phyloP scores from a whole-genome alignment of 2,113 vertebrate genomes.

The Thryonomys swinderianus region DNA sequence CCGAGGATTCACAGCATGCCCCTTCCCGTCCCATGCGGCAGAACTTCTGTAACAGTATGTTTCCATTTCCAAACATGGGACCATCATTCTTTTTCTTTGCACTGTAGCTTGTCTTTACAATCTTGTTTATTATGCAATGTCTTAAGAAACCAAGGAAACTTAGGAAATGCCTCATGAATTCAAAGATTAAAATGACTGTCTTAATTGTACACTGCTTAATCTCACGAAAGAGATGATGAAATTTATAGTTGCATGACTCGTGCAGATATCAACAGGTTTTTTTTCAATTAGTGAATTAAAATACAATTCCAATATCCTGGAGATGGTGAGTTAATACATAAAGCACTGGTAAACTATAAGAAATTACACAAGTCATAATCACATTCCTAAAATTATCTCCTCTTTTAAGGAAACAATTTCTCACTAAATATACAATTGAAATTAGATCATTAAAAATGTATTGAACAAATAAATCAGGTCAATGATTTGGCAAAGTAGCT shows the following conservation, averaged over 20 bases:
- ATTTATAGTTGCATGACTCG: constrained; percentile 78
- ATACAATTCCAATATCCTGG: constrained; percentile 75
- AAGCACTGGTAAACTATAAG: constrained; percentile 79
- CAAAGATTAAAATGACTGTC: constrained; percentile 78
- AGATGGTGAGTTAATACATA: constrained; percentile 77
- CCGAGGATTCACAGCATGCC: not conserved
- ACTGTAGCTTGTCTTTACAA: constrained; percentile 56
- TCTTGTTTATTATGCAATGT: constrained; percentile 65
- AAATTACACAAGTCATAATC: constrained; percentile 71
- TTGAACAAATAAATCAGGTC: not conserved
- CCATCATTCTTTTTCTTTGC: constrained; percentile 53
- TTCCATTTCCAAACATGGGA: constrained; percentile 43
- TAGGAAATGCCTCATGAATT: constrained; percentile 69
- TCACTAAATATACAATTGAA: constrained; percentile 59
- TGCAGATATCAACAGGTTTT: constrained; percentile 75
- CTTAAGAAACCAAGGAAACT: constrained; percentile 60
- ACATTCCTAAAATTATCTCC: constrained; percentile 63
- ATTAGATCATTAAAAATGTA: constrained; percentile 71
- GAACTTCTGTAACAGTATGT: not conserved
- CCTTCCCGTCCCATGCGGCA: not conserved
- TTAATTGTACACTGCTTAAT: constrained; percentile 82
- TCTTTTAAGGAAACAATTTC: constrained; percentile 74
- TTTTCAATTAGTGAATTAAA: constrained; percentile 80
- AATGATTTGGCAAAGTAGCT: constrained; percentile 55
- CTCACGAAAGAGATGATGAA: constrained; percentile 80